Percentiles rank a stretch among this genome's conserved stretches.
Conservation (phyloP, 2,797 vertebrate genomes). For the Micropoecilia bifurca region DNA sequence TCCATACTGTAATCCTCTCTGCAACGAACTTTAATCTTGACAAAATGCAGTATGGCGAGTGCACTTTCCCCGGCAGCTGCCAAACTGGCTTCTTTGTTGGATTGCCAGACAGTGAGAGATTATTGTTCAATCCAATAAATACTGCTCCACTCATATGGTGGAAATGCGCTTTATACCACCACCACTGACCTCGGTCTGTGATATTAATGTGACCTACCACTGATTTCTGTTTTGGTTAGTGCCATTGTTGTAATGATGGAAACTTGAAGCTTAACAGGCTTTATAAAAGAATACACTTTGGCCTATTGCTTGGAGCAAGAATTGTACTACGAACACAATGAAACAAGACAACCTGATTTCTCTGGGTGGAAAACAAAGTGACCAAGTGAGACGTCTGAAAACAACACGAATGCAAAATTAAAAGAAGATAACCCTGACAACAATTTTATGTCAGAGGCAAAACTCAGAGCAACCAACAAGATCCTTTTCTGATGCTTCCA, state of each 20-base stretch:
- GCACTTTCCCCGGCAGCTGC: neutral
- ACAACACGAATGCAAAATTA: neutral
- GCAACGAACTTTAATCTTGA: neutral
- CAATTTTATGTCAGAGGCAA: neutral
- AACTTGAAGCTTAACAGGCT: neutral
- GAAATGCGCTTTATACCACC: neutral
- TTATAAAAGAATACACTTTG: too few relatives aligned
- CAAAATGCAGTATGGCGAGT: neutral
- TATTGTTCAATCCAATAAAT: neutral
- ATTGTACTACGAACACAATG: neutral
- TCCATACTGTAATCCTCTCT: neutral
- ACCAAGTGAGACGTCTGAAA: neutral
- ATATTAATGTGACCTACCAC: neutral
- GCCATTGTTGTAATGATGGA: neutral
- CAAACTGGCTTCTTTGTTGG: neutral
- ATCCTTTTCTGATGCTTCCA: neutral
- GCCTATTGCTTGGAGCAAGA: neutral
- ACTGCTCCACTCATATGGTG: neutral
- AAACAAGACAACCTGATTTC: neutral
- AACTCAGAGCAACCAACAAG: neutral
- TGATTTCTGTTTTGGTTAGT: neutral
- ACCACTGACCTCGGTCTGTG: neutral
- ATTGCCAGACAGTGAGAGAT: neutral
- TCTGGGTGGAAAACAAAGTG: neutral
- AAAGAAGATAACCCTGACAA: neutral